Evolutionary conservation across 2,113 vertebrate genomes (phyloP), one percentile per base, ranked within the genome.

Genomic region (Okapia johnstoni): DNA sequence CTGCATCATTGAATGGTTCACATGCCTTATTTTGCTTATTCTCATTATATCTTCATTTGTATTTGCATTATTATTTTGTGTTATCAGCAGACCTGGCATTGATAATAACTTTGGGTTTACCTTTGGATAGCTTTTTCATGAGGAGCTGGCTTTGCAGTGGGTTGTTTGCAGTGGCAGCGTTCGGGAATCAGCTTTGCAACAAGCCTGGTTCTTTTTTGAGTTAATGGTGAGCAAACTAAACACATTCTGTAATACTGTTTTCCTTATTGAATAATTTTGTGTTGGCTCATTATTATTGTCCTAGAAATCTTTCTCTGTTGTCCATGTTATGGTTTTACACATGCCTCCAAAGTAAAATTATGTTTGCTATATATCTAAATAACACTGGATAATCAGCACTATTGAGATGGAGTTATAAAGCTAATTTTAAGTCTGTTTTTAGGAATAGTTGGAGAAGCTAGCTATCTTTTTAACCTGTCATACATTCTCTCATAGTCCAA

Each of bases 201-300:
- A 99, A 95, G 99, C 99, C 93, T 99, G 99, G 99, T 99, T 99
- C 99, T 99, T 99, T 99, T 99, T 99, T 93, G 99, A 99, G 97
- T 99, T 99, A 90, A 99, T 99, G 99, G 99, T 99, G 98, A 99
- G 99, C 97, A 96, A 96, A 97, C 63, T 79, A 98, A 90, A 46
- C 46, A n/a, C 14, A 7, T 73, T 92, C 26, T 87, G 83, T 88
- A 86, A 33, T 85, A 30, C 3, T 70, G 23, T 79, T 85, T 95
- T 40, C 33, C 21, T 76, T 55, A 58, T 0, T 66, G 54, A 84
- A 93, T n/a, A 58, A 5, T 79, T 94, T 60, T 80, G n/a, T 84
- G n/a, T 73, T 81, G 84, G n/a, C 61, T 95, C 52, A 40, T 92
- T 73, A 50, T 86, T 93, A 40, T 80, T 48, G 66, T 87, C 46